Percentiles rank a stretch among this genome's conserved stretches.
Evolutionary conservation across 2,888 invertebrate genomes (phyloP).

Genomic region (Mesorhabditis sp.): DNA sequence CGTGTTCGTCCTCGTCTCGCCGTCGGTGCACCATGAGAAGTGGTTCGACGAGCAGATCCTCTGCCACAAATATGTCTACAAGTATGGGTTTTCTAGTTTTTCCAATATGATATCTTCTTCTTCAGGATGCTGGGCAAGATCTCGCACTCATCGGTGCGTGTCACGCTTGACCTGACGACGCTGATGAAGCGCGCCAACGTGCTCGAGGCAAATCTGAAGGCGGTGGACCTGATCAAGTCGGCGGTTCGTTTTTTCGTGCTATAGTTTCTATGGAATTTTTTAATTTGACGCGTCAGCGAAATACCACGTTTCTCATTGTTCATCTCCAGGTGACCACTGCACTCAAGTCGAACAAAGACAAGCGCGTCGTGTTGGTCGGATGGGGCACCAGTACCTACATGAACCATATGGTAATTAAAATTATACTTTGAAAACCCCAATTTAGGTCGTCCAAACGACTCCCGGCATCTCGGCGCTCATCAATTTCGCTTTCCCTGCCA

Average conservation of each 20-base stretch:
- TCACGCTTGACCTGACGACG: neutral
- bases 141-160: no score
- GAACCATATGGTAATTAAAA: slow-evolving; percentile 25
- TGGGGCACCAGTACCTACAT: slow-evolving; percentile 39
- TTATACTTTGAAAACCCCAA: neutral
- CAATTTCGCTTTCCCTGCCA: slow-evolving; percentile 46
- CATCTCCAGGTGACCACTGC: no score
- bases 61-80: neutral
- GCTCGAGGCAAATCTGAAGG: neutral
- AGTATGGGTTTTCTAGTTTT: neutral
- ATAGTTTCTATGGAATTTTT: neutral
- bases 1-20: slow-evolving; percentile 45
- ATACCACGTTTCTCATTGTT: neutral
- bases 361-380: slow-evolving; percentile 46
- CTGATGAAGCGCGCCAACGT: neutral
- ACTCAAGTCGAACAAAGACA: slow-evolving; percentile 10
- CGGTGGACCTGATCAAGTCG: neutral
- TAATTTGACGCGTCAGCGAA: neutral
- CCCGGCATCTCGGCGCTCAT: slow-evolving; percentile 45
- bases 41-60: slow-evolving; percentile 9
- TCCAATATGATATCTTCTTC: no score
- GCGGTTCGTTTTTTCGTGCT: neutral
- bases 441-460: slow-evolving; percentile 24
- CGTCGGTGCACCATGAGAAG: slow-evolving; percentile 30
- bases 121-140: no score